Conservation (phyloP, 2,113 vertebrate genomes). For the Lanius collurio region DNA sequence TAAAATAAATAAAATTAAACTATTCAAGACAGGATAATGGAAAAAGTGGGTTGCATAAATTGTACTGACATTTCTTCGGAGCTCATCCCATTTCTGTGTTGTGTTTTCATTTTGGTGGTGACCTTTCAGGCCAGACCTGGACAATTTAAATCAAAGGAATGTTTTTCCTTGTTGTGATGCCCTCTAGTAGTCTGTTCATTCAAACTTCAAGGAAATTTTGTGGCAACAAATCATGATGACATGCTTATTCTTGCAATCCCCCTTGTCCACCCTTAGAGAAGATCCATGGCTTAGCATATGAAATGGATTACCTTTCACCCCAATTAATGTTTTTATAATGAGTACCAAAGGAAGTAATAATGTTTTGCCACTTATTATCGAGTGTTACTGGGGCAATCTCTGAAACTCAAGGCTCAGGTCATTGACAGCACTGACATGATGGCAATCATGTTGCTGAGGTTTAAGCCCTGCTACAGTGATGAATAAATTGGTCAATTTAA, state of each 20-base stretch:
- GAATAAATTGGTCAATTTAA: conserved; percentile 69
- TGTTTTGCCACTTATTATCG: conserved; percentile 66
- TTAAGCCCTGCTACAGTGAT: conserved; percentile 51
- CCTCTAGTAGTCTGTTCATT: neutral
- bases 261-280: conserved; percentile 50
- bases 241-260: conserved; percentile 3
- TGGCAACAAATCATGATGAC: conserved; percentile 1
- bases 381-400: conserved; percentile 57
- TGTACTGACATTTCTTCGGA: neutral
- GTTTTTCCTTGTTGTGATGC: neutral
- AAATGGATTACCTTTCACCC: conserved; percentile 68
- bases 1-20: conserved; percentile 15
- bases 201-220: conserved; percentile 4
- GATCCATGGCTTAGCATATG: conserved; percentile 62
- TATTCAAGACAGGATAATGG: neutral
- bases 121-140: conserved; percentile 3
- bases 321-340: conserved; percentile 67
- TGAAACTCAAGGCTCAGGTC: conserved; percentile 54
- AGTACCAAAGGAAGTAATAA: conserved; percentile 58
- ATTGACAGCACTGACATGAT: conserved; percentile 50
- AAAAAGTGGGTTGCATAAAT: neutral
- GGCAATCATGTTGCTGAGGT: conserved; percentile 56
- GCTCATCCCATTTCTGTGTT: neutral
- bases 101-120: neutral
- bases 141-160: neutral